A percentile compares a stretch with the other conserved stretches of the same genome.
Conservation (phyloP, 2,888 invertebrate species). For the Acrocera orbiculus region DNA sequence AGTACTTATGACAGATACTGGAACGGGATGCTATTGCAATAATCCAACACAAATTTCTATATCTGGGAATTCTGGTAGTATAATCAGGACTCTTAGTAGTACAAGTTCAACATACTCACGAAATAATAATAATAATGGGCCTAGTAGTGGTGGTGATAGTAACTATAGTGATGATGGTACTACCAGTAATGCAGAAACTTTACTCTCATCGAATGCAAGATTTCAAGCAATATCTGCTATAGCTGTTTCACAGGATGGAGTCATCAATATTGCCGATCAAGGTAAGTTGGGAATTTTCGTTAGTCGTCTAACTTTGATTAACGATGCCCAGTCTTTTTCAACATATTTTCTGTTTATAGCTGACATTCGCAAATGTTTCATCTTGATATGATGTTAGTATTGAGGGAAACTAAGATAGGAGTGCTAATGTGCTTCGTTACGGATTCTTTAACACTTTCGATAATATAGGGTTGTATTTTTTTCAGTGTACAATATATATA, state of each 20-base stretch:
- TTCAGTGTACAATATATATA: too few species aligned
- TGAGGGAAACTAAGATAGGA: too few species aligned
- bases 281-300: conserved; percentile 37
- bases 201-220: conserved; percentile 76
- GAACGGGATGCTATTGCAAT: conserved; percentile 11
- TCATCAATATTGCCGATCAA: conserved; percentile 89
- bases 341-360: too few species aligned
- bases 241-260: conserved; percentile 89
- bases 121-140: conserved; percentile 3
- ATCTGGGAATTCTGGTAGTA: too few species aligned
- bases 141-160: conserved; percentile 21
- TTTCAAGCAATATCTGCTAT: conserved; percentile 79
- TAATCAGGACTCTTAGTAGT: conserved; percentile 12
- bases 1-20: conserved; percentile 13
- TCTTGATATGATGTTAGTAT: too few species aligned
- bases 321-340: too few species aligned
- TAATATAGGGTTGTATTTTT: too few species aligned
- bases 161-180: conserved; percentile 17
- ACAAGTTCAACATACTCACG: conserved; percentile 15
- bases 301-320: too few species aligned
- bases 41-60: conserved; percentile 14
- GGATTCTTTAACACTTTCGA: too few species aligned
- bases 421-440: too few species aligned
- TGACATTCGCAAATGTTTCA: too few species aligned
- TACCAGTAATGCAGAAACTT: conserved; percentile 57